phyloP scores from a whole-genome alignment of 1,140 invertebrate genomes.

The Tetranychus urticae region DNA sequence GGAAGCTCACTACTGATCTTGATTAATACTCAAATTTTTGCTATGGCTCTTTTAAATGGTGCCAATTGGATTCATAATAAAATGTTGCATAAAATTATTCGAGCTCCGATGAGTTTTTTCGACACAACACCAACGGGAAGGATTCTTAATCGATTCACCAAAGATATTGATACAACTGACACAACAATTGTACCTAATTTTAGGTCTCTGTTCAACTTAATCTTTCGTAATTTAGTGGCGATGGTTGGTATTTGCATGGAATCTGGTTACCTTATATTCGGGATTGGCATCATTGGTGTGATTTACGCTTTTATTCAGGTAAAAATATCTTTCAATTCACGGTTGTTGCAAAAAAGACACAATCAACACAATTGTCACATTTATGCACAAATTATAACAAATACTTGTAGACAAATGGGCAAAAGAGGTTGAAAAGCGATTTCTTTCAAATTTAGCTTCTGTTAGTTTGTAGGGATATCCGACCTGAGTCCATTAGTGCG shows the following conservation, averaged over 20 bases:
- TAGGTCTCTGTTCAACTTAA: conserved; percentile 18
- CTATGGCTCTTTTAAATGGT: conserved; percentile 1
- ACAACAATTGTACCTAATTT: background rate
- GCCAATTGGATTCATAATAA: conserved; percentile 10
- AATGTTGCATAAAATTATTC: conserved; percentile 17
- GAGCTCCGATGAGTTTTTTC: conserved; percentile 22
- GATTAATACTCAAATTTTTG: background rate
- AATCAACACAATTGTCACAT: too few relatives aligned
- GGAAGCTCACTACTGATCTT: conserved; percentile 32
- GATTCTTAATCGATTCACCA: conserved; percentile 25
- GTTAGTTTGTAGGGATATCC: too few relatives aligned
- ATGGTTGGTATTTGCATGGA: conserved; percentile 32
- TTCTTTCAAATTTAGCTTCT: too few relatives aligned
- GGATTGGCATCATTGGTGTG: conserved; percentile 56
- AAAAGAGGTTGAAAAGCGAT: too few relatives aligned
- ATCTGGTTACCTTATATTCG: conserved; percentile 57
- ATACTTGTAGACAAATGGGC: too few relatives aligned
- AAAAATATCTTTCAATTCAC: background rate
- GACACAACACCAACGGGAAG: conserved; percentile 30
- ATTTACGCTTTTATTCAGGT: conserved; percentile 31
- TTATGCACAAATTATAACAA: too few relatives aligned
- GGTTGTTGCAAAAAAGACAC: too few relatives aligned
- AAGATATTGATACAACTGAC: conserved; percentile 22
- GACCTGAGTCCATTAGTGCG: too few relatives aligned
- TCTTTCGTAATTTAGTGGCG: conserved; percentile 50